Evolutionary conservation across 2,113 vertebrate genomes (phyloP).

Genomic region (Cynoglossus semilaevis): DNA sequence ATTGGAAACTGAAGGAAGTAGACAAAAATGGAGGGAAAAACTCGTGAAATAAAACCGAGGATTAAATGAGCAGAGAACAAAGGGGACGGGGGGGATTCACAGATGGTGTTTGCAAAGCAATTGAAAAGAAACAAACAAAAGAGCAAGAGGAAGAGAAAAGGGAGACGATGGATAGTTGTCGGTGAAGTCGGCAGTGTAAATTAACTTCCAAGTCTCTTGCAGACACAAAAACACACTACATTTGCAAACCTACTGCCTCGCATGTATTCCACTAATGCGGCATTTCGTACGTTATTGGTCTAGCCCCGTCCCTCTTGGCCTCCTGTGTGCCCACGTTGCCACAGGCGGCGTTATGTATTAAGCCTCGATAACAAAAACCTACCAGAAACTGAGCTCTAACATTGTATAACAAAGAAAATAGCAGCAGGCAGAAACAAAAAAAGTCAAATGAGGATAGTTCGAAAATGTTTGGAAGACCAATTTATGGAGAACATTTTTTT

Average conservation of each 20-base stretch:
- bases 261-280: conserved; percentile 33
- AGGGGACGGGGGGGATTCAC: too few relatives aligned
- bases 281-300: conserved; percentile 51
- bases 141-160: too few relatives aligned
- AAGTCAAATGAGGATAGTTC: conserved; percentile 27
- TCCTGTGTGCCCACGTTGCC: conserved; percentile 38
- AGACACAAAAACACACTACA: conserved; percentile 4
- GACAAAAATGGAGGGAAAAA: too few relatives aligned
- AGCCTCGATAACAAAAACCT: conserved; percentile 60
- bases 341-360: conserved; percentile 63
- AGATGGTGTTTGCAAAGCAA: too few relatives aligned
- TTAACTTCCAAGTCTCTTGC: too few relatives aligned
- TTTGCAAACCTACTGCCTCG: conserved; percentile 11
- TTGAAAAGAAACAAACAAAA: too few relatives aligned
- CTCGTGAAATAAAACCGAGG: too few relatives aligned
- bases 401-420: conserved; percentile 57
- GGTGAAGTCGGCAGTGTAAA: too few relatives aligned
- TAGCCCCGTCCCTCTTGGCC: conserved; percentile 31
- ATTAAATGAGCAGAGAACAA: too few relatives aligned
- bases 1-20: too few relatives aligned
- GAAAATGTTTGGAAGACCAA: conserved; percentile 11
- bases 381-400: conserved; percentile 65
- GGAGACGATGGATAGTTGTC: too few relatives aligned
- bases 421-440: conserved; percentile 33
- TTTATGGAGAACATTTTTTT: conserved; percentile 22